A percentile compares a stretch with the other conserved stretches of the same genome.
phyloP scores from a whole-genome alignment of 2,888 invertebrate species.

The Hemithea aestivaria region DNA sequence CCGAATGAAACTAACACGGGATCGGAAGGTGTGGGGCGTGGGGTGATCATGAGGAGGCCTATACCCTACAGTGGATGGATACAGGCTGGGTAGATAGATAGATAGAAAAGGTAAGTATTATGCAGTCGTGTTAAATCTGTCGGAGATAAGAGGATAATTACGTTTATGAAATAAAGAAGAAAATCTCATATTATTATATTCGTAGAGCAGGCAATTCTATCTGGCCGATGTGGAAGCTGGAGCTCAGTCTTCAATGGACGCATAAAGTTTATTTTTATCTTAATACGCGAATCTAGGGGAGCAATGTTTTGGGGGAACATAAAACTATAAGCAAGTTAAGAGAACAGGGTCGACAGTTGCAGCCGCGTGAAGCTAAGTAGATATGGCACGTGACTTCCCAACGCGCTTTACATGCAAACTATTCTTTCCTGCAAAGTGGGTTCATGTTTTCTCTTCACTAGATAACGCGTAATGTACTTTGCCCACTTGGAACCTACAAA shows the following conservation, averaged over 20 bases:
- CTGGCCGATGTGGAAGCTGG: not conserved
- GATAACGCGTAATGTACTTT: conserved; percentile 6
- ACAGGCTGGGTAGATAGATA: too few relatives aligned
- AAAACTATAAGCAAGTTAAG: conserved; percentile 29
- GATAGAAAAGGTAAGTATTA: too few relatives aligned
- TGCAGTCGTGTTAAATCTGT: too few relatives aligned
- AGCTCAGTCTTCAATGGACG: conserved; percentile 29
- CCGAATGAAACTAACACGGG: too few relatives aligned
- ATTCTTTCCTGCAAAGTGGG: conserved; percentile 14
- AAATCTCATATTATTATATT: too few relatives aligned
- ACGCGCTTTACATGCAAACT: conserved; percentile 14
- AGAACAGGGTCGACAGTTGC: conserved; percentile 17
- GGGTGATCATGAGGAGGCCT: too few relatives aligned
- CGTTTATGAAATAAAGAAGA: too few relatives aligned
- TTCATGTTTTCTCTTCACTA: conserved; percentile 7
- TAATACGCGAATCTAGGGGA: conserved; percentile 18
- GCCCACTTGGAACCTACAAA: conserved; percentile 2
- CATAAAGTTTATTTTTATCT: conserved; percentile 38
- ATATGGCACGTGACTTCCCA: conserved; percentile 12
- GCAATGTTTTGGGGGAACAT: conserved; percentile 30
- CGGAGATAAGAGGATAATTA: too few relatives aligned
- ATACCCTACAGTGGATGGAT: too few relatives aligned
- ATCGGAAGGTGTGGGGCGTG: too few relatives aligned
- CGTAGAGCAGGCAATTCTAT: not conserved
- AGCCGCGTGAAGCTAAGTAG: conserved; percentile 4